Conservation (phyloP, 53 echinoderm and acorn worm genomes). For the Antedon mediterranea region DNA sequence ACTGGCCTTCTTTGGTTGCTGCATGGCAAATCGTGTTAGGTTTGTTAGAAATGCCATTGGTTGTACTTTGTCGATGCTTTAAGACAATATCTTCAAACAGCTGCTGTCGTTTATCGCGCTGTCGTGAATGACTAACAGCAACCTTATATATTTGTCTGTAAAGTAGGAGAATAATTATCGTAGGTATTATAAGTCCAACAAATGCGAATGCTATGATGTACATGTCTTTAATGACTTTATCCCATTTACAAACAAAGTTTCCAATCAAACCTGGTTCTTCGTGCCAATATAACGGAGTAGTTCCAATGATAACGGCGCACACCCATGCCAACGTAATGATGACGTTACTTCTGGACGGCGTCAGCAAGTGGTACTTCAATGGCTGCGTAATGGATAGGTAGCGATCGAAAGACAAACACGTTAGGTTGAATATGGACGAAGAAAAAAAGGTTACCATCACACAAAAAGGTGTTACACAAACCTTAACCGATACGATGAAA, state of each 20-base stretch:
- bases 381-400: slow-evolving; percentile 14
- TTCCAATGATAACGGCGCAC: slow-evolving; percentile 3
- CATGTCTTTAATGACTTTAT: slow-evolving; percentile 8
- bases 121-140: slow-evolving; percentile 9
- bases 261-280: background rate
- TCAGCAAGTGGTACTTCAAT: slow-evolving; percentile 9
- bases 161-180: background rate
- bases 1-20: too few relatives aligned
- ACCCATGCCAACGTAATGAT: slow-evolving; percentile 4
- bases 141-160: slow-evolving; percentile 12
- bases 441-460: slow-evolving; percentile 4
- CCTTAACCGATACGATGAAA: slow-evolving; percentile 11
- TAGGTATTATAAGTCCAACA: slow-evolving; percentile 3
- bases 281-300: slow-evolving; percentile 15
- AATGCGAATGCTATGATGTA: slow-evolving; percentile 15
- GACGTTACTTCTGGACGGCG: background rate
- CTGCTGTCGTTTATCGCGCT: background rate
- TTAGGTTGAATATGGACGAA: slow-evolving; percentile 19
- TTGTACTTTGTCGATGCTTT: too few relatives aligned
- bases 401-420: slow-evolving; percentile 14
- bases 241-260: slow-evolving; percentile 11
- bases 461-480: slow-evolving; percentile 22
- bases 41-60: too few relatives aligned
- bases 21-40: too few relatives aligned
- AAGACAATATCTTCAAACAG: too few relatives aligned